phyloP scores from a whole-genome alignment of 2,113 vertebrate genomes.

The Salvelinus alpinus region DNA sequence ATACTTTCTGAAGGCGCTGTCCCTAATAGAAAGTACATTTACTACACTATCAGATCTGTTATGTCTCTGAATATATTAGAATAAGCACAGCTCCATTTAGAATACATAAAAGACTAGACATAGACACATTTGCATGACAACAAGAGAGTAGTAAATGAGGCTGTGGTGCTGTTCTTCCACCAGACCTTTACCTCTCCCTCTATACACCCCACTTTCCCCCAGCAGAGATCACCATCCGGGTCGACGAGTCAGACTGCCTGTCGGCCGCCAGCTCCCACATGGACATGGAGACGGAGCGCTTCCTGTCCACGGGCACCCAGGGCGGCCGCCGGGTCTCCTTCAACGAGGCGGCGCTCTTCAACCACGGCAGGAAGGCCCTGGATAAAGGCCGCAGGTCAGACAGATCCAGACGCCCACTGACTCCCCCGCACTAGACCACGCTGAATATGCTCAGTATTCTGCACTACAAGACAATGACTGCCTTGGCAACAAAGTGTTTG shows the following conservation, averaged over 20 bases:
- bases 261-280: slow-evolving; percentile 79
- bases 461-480: too few relatives aligned
- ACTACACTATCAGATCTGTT: not conserved
- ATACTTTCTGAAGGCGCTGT: too few relatives aligned
- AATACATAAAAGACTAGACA: too few relatives aligned
- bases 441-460: too few relatives aligned
- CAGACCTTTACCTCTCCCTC: too few relatives aligned
- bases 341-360: slow-evolving; percentile 93
- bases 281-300: slow-evolving; percentile 87
- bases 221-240: slow-evolving; percentile 86
- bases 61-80: not conserved
- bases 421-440: not conserved
- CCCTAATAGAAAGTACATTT: too few relatives aligned
- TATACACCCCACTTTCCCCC: not conserved
- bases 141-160: too few relatives aligned
- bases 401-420: slow-evolving; percentile 11
- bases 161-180: not conserved
- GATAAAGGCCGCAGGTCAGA: slow-evolving; percentile 93
- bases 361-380: slow-evolving; percentile 88
- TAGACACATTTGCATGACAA: too few relatives aligned
- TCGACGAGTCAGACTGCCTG: slow-evolving; percentile 87
- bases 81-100: not conserved
- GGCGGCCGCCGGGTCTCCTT: slow-evolving; percentile 93
- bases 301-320: slow-evolving; percentile 85
- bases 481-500: too few relatives aligned